These are phyloP conservation scores for Teleopsis dalmanni DNA, from an alignment of 1,140 invertebrate genomes.

Conservation along the genomic window DNA sequence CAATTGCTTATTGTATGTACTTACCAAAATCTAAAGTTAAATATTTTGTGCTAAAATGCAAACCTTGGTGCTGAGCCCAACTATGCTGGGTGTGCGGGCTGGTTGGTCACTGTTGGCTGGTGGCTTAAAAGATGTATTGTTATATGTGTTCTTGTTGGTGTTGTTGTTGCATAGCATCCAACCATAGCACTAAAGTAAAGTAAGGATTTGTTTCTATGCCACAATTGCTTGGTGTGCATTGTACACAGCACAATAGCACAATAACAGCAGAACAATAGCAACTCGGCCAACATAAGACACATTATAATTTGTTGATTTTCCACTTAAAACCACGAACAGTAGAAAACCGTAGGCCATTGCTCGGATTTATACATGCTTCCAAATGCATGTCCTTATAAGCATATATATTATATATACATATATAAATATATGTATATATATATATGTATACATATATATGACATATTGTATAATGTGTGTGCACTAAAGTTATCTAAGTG, in stretches of 20 bases:
- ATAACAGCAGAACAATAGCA: neutral
- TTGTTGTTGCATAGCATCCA: neutral
- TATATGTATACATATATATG: neutral
- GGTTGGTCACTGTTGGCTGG: no score
- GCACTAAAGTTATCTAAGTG: no score
- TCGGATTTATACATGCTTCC: neutral
- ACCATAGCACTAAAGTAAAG: neutral
- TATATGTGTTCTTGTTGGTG: neutral
- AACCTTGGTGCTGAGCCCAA: constrained; percentile 14
- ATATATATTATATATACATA: neutral
- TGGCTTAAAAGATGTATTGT: no score
- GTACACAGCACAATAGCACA: neutral
- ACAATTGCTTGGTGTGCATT: neutral
- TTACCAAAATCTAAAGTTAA: constrained; percentile 31
- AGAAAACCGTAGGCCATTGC: neutral
- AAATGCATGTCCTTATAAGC: neutral
- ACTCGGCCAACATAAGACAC: constrained; percentile 10
- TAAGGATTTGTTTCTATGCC: neutral
- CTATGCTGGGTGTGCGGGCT: no score
- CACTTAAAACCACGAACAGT: constrained; percentile 11
- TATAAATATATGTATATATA: neutral
- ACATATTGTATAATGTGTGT: constrained; percentile 1
- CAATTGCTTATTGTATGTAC: neutral
- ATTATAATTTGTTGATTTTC: constrained; percentile 38
- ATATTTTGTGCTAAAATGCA: constrained; percentile 29